Conservation (phyloP, 2,797 vertebrate species). For the Cuculus canorus region DNA sequence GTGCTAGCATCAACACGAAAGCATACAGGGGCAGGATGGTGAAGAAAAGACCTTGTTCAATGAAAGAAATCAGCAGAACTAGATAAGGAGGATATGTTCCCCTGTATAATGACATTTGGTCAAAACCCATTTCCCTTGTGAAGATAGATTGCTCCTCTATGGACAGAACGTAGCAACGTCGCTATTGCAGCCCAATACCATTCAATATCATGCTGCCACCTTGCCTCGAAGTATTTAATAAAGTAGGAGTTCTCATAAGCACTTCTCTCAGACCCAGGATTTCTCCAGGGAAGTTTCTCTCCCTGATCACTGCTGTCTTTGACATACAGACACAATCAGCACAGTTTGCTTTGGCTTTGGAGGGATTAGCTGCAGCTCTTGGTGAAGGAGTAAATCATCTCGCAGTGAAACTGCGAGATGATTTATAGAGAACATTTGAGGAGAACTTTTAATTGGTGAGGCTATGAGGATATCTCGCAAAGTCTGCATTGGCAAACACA, state of each 20-base stretch:
- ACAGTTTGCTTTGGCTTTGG: background rate
- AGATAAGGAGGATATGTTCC: background rate
- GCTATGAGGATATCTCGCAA: background rate
- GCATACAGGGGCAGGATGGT: background rate
- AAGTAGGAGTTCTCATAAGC: background rate
- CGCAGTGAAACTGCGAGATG: background rate
- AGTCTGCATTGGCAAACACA: background rate
- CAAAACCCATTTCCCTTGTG: background rate
- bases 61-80: background rate
- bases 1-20: background rate
- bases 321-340: background rate
- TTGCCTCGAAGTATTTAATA: background rate
- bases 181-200: background rate
- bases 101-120: background rate
- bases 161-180: accelerated
- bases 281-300: background rate
- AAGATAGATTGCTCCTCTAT: background rate
- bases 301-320: background rate
- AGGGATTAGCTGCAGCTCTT: background rate
- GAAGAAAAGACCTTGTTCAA: background rate
- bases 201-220: background rate
- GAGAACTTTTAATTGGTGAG: background rate
- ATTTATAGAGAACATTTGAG: background rate
- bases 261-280: background rate
- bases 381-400: background rate